Base-by-base conservation (phyloP, 2,888 invertebrate species). In the Tortricodes alternella region DNA sequence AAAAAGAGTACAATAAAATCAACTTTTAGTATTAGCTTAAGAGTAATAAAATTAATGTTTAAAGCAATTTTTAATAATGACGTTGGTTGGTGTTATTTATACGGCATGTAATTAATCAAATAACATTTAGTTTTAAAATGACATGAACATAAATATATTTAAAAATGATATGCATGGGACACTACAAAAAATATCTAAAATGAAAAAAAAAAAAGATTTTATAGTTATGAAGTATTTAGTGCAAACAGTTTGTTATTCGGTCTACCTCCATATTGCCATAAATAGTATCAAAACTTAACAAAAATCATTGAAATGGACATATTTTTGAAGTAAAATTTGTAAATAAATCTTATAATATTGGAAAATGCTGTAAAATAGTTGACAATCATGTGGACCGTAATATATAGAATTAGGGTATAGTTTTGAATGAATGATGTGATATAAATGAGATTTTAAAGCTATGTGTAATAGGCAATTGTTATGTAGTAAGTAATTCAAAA, bases 351-450 rank as follows among this genome's bases (percentile, higher is more conserved):
- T 43, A 6, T n/a, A 29, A 18, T 24, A 27, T 27, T n/a, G 48
- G 32, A 55, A 51, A 59, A 53, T 74, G 65, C 57, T 21, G 63
- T 78, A 74, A 75, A 73, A 52, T 74, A 74, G 23, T 16, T 15
- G 32, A 52, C 39, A 43, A 15, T 43, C 24, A 44, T 37, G n/a
- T 49, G 32, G 49, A 48, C 15, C 37, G 44, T 53, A 43, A 41
- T 9, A 24, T 19, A 29, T 55, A 55, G 46, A 18, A 13, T 0
- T 29, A 49, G 34, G 38, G 7, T 80, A 82, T 80, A 53, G 53
- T 81, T 83, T 83, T 83, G 87, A 83, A 87, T 89, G 89, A 83
- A 85, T 85, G 84, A 84, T 85, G 87, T 88, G 88, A 87, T 87
- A 86, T 64, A 78, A 71, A 73, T 77, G 80, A 85, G 76, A 85